Conservation (phyloP, 2,113 vertebrate species). For the Jaculus jaculus region DNA sequence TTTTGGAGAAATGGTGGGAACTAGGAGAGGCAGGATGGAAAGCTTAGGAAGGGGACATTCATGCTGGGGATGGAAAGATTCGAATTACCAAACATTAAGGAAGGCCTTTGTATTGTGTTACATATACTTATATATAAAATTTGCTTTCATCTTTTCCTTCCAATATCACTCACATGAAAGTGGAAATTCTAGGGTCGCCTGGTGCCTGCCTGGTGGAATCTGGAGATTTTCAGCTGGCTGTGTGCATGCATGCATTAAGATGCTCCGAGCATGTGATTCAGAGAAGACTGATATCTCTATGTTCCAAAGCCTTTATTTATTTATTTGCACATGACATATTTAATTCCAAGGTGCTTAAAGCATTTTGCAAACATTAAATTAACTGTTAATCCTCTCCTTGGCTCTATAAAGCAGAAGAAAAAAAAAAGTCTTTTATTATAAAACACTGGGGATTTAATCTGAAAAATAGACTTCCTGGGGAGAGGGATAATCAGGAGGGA, state of each 20-base stretch:
- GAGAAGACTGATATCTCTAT: slow-evolving; percentile 18
- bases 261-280: slow-evolving; percentile 16
- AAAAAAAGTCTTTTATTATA: slow-evolving; percentile 40
- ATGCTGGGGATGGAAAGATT: not conserved
- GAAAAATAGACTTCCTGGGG: slow-evolving; percentile 54
- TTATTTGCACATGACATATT: slow-evolving; percentile 53
- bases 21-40: too few species aligned
- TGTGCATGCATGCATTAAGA: slow-evolving; percentile 30
- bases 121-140: not conserved
- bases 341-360: slow-evolving; percentile 69
- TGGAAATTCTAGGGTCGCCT: not conserved
- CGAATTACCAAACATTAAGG: not conserved
- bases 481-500: slow-evolving; percentile 40
- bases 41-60: not conserved
- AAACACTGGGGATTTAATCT: slow-evolving; percentile 59
- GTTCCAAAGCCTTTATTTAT: slow-evolving; percentile 67
- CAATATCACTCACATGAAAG: not conserved
- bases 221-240: not conserved
- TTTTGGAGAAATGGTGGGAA: not conserved
- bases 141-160: not conserved
- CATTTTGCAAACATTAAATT: slow-evolving; percentile 70
- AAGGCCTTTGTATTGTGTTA: not conserved
- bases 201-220: not conserved
- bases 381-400: slow-evolving; percentile 68
- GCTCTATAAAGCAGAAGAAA: slow-evolving; percentile 44